Base-by-base conservation (phyloP, 2,888 invertebrate genomes). In the Megaustenia siamemsis region DNA sequence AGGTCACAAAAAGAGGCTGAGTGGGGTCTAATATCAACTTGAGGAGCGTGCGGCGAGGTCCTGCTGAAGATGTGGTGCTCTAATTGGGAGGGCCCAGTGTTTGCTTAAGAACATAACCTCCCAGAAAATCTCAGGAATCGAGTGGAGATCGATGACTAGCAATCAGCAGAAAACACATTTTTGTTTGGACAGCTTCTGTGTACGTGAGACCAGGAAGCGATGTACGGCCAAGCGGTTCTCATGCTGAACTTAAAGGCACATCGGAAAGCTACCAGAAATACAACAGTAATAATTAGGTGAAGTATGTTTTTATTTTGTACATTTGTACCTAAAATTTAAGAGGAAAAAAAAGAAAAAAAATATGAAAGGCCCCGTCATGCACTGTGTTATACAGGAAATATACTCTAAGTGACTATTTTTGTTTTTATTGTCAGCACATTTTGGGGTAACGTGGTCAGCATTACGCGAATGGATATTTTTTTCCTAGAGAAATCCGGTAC, bases 91-190 rank as follows among this genome's bases (percentile, higher is more conserved):
- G 73, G 73, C 49, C 49, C 73, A 73, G 32, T 56, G 56, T 77
- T 77, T 77, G 60, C 32, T 56, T 56, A 77, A 38, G 76, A 77
- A 15, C 56, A 60, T 60, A 77, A 77, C 60, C 76, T 35, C 56
- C 38, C 18, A 56, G 12, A 21, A 56, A 56, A 77, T 77, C 56
- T 21, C n/a, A 60, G 56, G n/a, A 28, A 56, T 77, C n/a, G 56
- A 60, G 38, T 40, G 40, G 40, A 35, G 76, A 77, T 77, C 76
- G 76, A 77, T 77, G 76, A 28, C 15, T 53, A 32, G 76, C 60
- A 77, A 77, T 77, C 76, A 56, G 38, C 40, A 77, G 76, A 73
- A 77, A 77, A 77, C n/a, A 77, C 76, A 60, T 60, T 77, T 60
- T 32, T 77, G 38, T 77, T 77, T 77, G 60, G 40, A 56, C 60